Base-by-base conservation (phyloP, 2,888 invertebrate species). In the Parnassius orleans region DNA sequence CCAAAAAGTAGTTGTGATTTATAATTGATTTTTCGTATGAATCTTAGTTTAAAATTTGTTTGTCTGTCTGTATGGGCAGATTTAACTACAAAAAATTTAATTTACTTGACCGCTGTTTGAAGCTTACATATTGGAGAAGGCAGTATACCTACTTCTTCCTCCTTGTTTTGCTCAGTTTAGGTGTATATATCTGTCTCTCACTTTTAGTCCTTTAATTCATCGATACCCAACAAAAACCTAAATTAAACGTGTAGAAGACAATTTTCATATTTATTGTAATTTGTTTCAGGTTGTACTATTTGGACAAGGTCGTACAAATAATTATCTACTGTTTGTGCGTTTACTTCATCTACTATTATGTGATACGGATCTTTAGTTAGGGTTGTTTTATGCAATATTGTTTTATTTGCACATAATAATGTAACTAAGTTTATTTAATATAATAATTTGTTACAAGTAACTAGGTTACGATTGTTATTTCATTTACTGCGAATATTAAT, bases 241-340 rank as follows among this genome's bases (percentile, higher is more conserved):
- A 33, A 33, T 33, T 33, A 5, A 33, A 33, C 33, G 33, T 33
- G 33, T 5, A 7, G 33, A 3, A 33, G 46, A 12, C 11, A 46
- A 12, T 11, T 46, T 7, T 46, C 7, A 46, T 46, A 12, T 46
- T 46, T 46, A n/a, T 46, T 48, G n/a, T 7, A 33, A 33, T 33
- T 11, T 46, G 56, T 83, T 81, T 61, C 87, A 92, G 92, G 62
- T 79, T 93, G 15, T 93, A 92, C 73, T 87, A 92, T 67, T 68
- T 93, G 63, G 93, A 93, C 76, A 84, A 80, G 68, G 66, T 72
- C 0, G 71, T 78, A 10, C 76, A 80, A 58, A 60, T 78, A 9
- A 53, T 81, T 10, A 44, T 84, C 0, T 80, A 76, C 46, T 67
- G 75, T 0, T 58, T 82, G 0, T 66, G 75, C 3, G 75, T 74